Evolutionary conservation across 2,888 invertebrate species (phyloP).

Genomic region (Loripinus fragilis): DNA sequence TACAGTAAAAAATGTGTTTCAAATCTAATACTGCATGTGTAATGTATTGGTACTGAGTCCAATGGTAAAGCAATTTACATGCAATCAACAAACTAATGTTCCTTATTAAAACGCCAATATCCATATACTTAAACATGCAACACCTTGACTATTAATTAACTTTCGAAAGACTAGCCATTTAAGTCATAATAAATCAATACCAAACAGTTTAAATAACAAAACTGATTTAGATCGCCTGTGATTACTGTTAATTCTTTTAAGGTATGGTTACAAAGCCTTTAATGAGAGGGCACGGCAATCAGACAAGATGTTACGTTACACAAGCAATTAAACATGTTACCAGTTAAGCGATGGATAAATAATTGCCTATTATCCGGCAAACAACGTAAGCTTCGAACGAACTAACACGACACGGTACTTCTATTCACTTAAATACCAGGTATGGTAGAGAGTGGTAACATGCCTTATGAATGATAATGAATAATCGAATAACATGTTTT

Average conservation of each 20-base stretch:
- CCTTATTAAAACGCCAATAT: slow-evolving; percentile 1
- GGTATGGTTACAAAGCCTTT: slow-evolving; percentile 8
- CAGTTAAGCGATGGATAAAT: background rate
- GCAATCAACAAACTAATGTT: background rate
- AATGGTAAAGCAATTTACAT: slow-evolving; percentile 4
- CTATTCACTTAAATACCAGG: too few species aligned
- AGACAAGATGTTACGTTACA: slow-evolving; percentile 45
- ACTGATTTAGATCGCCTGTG: background rate
- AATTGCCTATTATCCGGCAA: background rate
- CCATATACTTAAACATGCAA: slow-evolving; percentile 5
- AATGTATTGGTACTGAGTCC: background rate
- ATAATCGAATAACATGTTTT: too few species aligned
- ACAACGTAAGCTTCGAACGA: background rate
- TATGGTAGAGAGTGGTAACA: too few species aligned
- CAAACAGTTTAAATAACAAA: slow-evolving; percentile 5
- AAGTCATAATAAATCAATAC: slow-evolving; percentile 17
- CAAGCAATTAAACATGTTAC: slow-evolving; percentile 22
- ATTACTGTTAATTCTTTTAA: background rate
- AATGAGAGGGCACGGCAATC: slow-evolving; percentile 11
- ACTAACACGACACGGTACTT: too few species aligned
- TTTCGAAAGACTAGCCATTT: slow-evolving; percentile 12
- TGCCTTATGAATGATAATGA: too few species aligned
- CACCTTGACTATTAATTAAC: slow-evolving; percentile 18
- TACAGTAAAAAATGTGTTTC: too few species aligned
- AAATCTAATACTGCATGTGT: too few species aligned